A percentile compares a stretch with the other conserved stretches of the same genome.
Conservation (phyloP, 2,888 invertebrate genomes). For the Kryphioiulus occultus region DNA sequence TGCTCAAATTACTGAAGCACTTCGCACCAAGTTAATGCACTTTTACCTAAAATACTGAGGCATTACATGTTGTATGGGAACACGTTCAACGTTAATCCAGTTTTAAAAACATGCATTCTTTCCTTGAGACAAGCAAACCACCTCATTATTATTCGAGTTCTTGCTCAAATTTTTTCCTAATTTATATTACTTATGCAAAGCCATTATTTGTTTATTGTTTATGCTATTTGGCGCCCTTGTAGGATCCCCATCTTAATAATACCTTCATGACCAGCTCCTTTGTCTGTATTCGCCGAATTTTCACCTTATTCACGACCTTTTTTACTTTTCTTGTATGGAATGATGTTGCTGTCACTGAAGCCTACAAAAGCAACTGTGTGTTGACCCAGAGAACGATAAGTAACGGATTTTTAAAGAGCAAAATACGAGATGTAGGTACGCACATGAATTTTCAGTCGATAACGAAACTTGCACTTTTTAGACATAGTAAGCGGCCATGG, state of each 20-base stretch:
- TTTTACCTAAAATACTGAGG: too few relatives aligned
- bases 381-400: not conserved
- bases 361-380: not conserved
- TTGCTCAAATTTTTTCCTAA: too few relatives aligned
- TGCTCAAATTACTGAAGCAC: too few relatives aligned
- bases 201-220: too few relatives aligned
- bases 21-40: too few relatives aligned
- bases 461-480: not conserved
- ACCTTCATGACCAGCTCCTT: not conserved
- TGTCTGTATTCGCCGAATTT: not conserved
- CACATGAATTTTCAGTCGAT: not conserved
- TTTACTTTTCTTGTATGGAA: not conserved
- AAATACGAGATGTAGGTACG: not conserved
- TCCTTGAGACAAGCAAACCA: too few relatives aligned
- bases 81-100: too few relatives aligned
- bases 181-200: too few relatives aligned
- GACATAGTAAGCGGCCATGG: not conserved
- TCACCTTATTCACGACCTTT: conserved; percentile 1
- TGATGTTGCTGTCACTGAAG: not conserved
- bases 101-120: too few relatives aligned
- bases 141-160: too few relatives aligned
- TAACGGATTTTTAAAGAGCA: not conserved
- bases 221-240: too few relatives aligned
- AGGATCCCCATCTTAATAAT: not conserved
- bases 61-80: too few relatives aligned